Evolutionary conservation across 1,140 invertebrate species (phyloP).

Genomic region (Onthophagus taurus): DNA sequence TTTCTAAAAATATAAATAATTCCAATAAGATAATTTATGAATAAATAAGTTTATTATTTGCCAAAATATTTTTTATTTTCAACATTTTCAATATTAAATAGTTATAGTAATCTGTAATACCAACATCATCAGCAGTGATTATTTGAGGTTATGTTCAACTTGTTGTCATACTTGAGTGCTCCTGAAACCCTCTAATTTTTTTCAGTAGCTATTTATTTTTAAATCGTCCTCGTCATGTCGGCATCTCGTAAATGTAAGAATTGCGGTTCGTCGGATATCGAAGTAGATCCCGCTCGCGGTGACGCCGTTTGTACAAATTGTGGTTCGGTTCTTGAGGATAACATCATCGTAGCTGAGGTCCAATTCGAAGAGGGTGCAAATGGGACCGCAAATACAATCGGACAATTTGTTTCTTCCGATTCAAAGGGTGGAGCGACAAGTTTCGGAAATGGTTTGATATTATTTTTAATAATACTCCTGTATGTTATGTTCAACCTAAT

Average conservation of each 20-base stretch:
- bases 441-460: slow-evolving; percentile 54
- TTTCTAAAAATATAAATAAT: too few species aligned
- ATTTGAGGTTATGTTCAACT: too few species aligned
- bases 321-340: slow-evolving; percentile 91
- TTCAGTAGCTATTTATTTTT: too few species aligned
- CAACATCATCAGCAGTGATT: too few species aligned
- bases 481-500: background rate
- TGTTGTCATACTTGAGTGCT: too few species aligned
- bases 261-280: slow-evolving; percentile 91
- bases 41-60: too few species aligned
- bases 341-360: slow-evolving; percentile 91
- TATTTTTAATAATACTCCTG: slow-evolving; percentile 5
- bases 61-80: too few species aligned
- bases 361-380: slow-evolving; percentile 90
- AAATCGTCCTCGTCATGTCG: slow-evolving; percentile 24
- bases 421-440: slow-evolving; percentile 70
- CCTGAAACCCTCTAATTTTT: too few species aligned
- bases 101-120: too few species aligned
- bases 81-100: too few species aligned
- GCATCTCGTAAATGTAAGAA: slow-evolving; percentile 72
- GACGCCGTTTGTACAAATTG: slow-evolving; percentile 95
- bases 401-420: slow-evolving; percentile 86
- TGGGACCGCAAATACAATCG: slow-evolving; percentile 78
- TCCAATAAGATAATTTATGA: too few species aligned
- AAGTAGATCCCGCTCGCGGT: slow-evolving; percentile 82